Conservation (phyloP, 2,797 vertebrate genomes). For the Orestias chungarensis region DNA sequence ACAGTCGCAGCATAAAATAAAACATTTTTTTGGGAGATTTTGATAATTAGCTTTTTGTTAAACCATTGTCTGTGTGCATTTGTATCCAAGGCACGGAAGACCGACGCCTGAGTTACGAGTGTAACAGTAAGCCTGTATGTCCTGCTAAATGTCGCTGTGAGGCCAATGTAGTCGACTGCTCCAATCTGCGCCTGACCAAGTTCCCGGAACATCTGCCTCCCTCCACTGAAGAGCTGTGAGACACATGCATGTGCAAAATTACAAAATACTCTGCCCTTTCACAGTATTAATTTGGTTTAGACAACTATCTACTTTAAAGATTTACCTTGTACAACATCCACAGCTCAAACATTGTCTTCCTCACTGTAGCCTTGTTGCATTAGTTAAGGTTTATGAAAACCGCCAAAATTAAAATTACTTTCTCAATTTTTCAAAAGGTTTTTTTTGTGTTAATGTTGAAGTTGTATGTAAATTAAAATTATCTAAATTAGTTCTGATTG, state of each 20-base stretch:
- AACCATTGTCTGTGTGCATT: constrained; percentile 1
- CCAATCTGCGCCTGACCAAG: constrained; percentile 91
- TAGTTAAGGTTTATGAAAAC: too few species aligned
- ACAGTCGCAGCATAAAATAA: neutral
- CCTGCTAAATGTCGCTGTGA: constrained; percentile 96
- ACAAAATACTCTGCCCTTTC: neutral
- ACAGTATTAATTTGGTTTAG: neutral
- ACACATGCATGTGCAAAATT: neutral
- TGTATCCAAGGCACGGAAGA: constrained; percentile 86
- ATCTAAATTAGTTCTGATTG: too few species aligned
- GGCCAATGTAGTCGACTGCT: constrained; percentile 91
- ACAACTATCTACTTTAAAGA: too few species aligned
- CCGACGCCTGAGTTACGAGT: constrained; percentile 88
- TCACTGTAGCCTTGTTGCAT: too few species aligned
- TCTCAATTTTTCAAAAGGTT: too few species aligned
- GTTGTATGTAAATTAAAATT: too few species aligned
- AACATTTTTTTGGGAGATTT: neutral
- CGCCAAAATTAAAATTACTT: too few species aligned
- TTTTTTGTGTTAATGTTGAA: too few species aligned
- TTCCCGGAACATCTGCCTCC: constrained; percentile 91
- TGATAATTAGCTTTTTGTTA: neutral
- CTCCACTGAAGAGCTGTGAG: constrained; percentile 92
- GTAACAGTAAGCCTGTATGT: constrained; percentile 90
- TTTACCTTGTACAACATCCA: neutral
- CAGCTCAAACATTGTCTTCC: too few species aligned